Evolutionary conservation across 2,797 vertebrate genomes (phyloP).

Genomic region (Schizothorax lantsangensis): DNA sequence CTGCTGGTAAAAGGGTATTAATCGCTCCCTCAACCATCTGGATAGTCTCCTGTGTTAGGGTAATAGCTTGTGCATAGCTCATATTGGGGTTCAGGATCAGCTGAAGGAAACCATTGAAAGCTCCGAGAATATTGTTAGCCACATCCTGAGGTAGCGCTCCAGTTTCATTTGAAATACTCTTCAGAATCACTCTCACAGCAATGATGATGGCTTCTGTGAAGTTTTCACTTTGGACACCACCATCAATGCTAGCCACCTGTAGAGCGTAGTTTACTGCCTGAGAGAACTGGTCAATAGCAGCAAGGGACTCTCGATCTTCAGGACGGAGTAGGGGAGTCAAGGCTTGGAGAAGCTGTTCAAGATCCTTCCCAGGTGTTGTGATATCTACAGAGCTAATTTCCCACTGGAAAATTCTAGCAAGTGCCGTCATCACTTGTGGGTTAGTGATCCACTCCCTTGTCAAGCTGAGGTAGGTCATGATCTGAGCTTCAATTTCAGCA

Average conservation of each 20-base stretch:
- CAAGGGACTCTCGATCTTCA: constrained; percentile 64
- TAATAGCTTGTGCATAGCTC: constrained; percentile 2
- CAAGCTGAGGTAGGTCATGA: constrained; percentile 66
- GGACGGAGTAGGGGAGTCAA: constrained; percentile 55
- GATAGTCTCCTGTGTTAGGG: no score
- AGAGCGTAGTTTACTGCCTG: constrained; percentile 68
- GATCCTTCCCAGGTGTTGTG: constrained; percentile 62
- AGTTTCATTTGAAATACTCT: constrained; percentile 31
- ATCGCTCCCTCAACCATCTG: no score
- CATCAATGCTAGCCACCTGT: constrained; percentile 62
- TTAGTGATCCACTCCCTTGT: constrained; percentile 72
- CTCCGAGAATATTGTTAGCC: constrained; percentile 62
- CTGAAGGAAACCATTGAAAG: constrained; percentile 63
- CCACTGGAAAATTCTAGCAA: constrained; percentile 71
- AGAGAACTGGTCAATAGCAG: constrained; percentile 63
- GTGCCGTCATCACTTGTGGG: constrained; percentile 59
- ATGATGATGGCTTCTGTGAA: constrained; percentile 66
- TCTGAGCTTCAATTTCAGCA: constrained; percentile 58
- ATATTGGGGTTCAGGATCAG: constrained; percentile 65
- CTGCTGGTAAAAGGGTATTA: constrained; percentile 41
- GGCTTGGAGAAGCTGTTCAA: constrained; percentile 67
- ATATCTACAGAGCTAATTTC: constrained; percentile 62
- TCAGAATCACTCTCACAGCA: constrained; percentile 57
- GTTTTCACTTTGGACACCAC: constrained; percentile 67
- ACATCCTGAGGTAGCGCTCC: constrained; percentile 39